Base-by-base conservation (phyloP, 1,140 invertebrate species). In the Chrysomallon squamiferum region DNA sequence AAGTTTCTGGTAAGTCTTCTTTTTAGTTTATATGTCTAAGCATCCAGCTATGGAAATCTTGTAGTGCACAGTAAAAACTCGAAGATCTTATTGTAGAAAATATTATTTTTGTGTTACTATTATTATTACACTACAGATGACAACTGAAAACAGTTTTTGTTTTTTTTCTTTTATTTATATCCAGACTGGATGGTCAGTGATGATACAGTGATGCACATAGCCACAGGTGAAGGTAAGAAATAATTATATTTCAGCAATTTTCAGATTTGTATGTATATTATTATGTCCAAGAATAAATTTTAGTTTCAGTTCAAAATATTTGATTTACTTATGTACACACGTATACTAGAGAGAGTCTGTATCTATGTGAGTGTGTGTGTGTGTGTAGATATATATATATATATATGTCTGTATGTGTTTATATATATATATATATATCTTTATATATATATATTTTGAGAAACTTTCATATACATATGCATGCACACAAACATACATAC, bases 151-250 rank as follows among this genome's bases (percentile, higher is more conserved):
- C 1, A 4, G 4, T 20, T 45, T 18, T 13, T 45, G 9, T n/a
- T 11, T 43, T 45, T 13, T 45, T 2, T 18, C 15, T 2, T 45
- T 11, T 43, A 11, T 11, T 9, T 43, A 11, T 11, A 43, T 45
- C 69, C 65, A 27, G 30, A 69, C 7, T 78, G 76, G 76, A 71
- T 66, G 3, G 70, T 76, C 9, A 79, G 72, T 68, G 75, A 76
- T 63, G 74, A 76, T 54, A 78, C 75, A 32, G 74, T 77, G 9
- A 75, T 79, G 72, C 71, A 71, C 65, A 38, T 76, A 9, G 75
- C 72, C 22, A 77, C 74, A 56, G 73, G 71, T 18, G 72, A 72
- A 70, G 71, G 68, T 74, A 67, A n/a, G 0, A 22, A 15, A 32
- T n/a, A 20, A 2, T 13, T 2, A 45, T 18, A 2, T 1, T 4